These are phyloP conservation scores for Myanophis thanlyinensis DNA, from an alignment of 2,113 vertebrate species.

Conservation along the genomic window DNA sequence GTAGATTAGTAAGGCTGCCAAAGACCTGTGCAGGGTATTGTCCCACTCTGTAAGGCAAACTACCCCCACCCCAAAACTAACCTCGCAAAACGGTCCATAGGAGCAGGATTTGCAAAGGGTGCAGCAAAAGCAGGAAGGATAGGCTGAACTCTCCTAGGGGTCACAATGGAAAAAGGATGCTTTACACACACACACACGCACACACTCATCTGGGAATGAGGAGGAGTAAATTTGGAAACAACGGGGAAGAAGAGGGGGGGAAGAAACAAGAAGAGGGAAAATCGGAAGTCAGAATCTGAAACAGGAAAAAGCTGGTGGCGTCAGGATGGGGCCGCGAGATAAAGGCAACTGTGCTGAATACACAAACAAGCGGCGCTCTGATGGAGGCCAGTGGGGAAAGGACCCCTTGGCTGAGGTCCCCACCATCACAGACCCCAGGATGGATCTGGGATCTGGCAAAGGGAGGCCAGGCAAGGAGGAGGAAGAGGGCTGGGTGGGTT, in stretches of 20 bases:
- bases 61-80: too few relatives aligned
- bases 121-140: background rate
- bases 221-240: conserved; percentile 61
- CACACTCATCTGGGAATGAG: conserved; percentile 46
- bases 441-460: background rate
- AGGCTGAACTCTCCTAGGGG: rapidly evolving
- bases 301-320: conserved; percentile 97
- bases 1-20: too few relatives aligned
- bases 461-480: background rate
- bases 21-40: too few relatives aligned
- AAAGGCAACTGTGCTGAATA: conserved; percentile 81
- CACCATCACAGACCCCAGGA: conserved; percentile 35
- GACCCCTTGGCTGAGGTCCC: conserved; percentile 73
- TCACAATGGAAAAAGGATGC: conserved; percentile 30
- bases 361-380: conserved; percentile 80
- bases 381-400: conserved; percentile 55
- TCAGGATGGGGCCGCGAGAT: conserved; percentile 87
- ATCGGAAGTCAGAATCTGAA: conserved; percentile 91
- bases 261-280: conserved; percentile 72
- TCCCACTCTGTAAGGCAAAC: too few relatives aligned
- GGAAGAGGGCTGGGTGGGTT: background rate
- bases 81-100: background rate
- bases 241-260: conserved; percentile 73
- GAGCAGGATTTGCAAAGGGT: background rate
- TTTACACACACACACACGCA: too few relatives aligned